Base-by-base conservation (phyloP, 1,140 invertebrate species). In the Propsilocerus akamusi region DNA sequence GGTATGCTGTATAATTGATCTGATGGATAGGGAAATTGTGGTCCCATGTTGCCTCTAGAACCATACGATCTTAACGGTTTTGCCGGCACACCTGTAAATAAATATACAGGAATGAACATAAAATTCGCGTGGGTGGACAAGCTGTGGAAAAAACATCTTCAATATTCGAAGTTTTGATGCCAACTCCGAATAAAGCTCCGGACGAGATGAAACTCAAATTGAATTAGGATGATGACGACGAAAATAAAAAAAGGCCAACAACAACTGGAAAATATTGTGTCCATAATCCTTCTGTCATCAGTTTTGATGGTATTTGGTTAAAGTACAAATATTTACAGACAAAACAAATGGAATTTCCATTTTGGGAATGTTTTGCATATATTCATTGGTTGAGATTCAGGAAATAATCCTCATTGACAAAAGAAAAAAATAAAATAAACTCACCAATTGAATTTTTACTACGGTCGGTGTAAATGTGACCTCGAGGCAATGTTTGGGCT, bases 41-140 rank as follows among this genome's bases (percentile, higher is more conserved):
- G 59, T 58, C 65, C 59, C 66, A 67, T 60, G 56, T 62, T 57
- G 66, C 59, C 59, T 61, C 67, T 68, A 59, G 64, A 66, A 57
- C 68, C 68, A 67, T 77, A 74, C 50, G 74, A 66, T 58, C 76
- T 71, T 63, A 76, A 67, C 55, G 75, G 75, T 72, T 78, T 78
- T 60, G 66, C 69, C 61, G 75, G 74, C 59, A 72, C 72, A 63
- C 73, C 67, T 70, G 62, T 55, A 65, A 63, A 63, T 25, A 24
- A 46, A 30, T 30, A 8, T 4, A 37, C 32, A n/a, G 32, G 11
- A 37, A 37, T 37, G 12, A 14, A 37, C 32, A 37, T 37, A 37
- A 5, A 37, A 37, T 14, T 37, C 4, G 12, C n/a, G 32, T 11
- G n/a, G 32, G n/a, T 20, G 20, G 20, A 37, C 20, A 20, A 20